Evolutionary conservation across 2,113 vertebrate genomes (phyloP).

Genomic region (Chinchilla lanigera): DNA sequence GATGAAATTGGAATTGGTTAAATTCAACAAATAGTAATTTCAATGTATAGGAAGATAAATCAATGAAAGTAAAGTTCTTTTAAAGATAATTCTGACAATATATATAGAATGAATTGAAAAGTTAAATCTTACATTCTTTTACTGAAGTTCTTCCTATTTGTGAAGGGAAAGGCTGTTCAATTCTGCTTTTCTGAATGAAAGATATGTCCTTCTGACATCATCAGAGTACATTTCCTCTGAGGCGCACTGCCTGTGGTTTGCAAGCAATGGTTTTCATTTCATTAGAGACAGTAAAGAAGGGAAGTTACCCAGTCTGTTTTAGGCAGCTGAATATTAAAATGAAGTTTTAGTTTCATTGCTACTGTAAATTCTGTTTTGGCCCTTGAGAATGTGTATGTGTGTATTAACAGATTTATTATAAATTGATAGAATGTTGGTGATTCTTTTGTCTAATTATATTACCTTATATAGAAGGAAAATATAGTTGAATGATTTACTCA

Average conservation of each 20-base stretch:
- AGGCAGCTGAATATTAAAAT: constrained; percentile 36
- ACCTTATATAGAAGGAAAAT: constrained; percentile 24
- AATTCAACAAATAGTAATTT: constrained; percentile 70
- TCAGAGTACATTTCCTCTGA: constrained; percentile 66
- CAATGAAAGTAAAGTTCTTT: constrained; percentile 33
- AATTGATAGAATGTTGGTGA: not conserved
- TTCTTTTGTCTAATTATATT: not conserved
- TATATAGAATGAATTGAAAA: constrained; percentile 34
- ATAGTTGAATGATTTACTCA: not conserved
- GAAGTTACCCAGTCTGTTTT: not conserved
- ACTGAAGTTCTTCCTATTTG: constrained; percentile 10
- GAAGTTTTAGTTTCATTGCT: constrained; percentile 46
- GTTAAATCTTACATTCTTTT: constrained; percentile 28
- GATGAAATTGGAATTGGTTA: constrained; percentile 62
- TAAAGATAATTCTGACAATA: constrained; percentile 53
- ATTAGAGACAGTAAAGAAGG: constrained; percentile 34
- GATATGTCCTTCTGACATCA: constrained; percentile 45
- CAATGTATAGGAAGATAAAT: constrained; percentile 46
- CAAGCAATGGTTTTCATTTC: constrained; percentile 66
- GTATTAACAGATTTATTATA: not conserved
- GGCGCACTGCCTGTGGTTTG: constrained; percentile 19
- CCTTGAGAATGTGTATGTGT: not conserved
- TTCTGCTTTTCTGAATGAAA: constrained; percentile 41
- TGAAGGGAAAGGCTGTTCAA: not conserved
- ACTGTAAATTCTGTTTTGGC: not conserved